Base-by-base conservation (phyloP, 2,888 invertebrate species). In the Cheilosia grossa region DNA sequence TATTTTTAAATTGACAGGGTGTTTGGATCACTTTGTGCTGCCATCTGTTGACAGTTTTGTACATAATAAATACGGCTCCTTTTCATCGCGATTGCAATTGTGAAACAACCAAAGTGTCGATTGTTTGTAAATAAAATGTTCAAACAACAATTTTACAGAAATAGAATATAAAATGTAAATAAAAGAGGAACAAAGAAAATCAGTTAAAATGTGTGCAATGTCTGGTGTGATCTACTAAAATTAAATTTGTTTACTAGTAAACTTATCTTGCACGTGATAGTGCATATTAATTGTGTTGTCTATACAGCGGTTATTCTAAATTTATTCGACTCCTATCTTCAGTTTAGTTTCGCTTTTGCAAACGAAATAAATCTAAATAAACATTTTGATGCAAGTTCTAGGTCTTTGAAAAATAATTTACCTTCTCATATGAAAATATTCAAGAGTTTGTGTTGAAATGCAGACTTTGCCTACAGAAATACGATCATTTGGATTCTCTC, bases 191-290 rank as follows among this genome's bases (percentile, higher is more conserved):
- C 44, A 13, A 72, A 47, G 40, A 19, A 51, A 72, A 74, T 74
- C 59, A 75, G 66, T 53, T 64, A 59, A 79, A 83, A 69, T 83
- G 82, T 83, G 82, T 79, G 79, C 82, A 79, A 79, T 83, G 79
- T 83, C 82, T 83, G 82, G 82, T 83, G 82, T 83, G 82, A 83
- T 79, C 59, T 83, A 79, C 82, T 83, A 83, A 83, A 78, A 64
- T 40, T 2, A 30, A 75, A 64, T 56, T 53, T 19, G 15, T n/a
- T n/a, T n/a, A n/a, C n/a, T n/a, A n/a, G n/a, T n/a, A n/a, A n/a
- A n/a, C n/a, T n/a, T n/a, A 77, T 47, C 56, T 37, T 63, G 42
- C 59, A 59, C 49, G 51, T 75, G 19, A 47, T 37, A 30, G 30
- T 47, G 27, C 37, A 56, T n/a, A 17, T 24, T 4, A 33, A 37